phyloP scores from a whole-genome alignment of 2,888 invertebrate species.

The Caenorhabditis afra region DNA sequence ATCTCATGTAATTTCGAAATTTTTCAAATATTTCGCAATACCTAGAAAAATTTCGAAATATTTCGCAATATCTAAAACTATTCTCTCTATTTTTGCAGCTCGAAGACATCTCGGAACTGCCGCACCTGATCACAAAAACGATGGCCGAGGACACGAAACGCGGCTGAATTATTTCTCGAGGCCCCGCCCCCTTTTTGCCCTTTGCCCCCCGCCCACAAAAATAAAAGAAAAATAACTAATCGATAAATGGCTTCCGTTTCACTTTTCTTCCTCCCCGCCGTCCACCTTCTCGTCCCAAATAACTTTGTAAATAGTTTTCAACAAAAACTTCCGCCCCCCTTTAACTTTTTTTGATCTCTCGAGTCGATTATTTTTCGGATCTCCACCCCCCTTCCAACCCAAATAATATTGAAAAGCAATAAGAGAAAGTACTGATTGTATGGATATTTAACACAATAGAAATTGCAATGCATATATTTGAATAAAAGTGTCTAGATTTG shows the following conservation, averaged over 20 bases:
- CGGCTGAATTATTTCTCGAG: constrained; percentile 45
- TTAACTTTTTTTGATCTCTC: constrained; percentile 8
- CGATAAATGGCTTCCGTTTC: not conserved
- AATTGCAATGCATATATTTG: too few relatives aligned
- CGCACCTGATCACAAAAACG: constrained; percentile 66
- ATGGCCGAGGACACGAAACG: constrained; percentile 71
- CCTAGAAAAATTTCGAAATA: too few relatives aligned
- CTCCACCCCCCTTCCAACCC: not conserved
- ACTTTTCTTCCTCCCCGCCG: not conserved
- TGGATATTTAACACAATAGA: too few relatives aligned
- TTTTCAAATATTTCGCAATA: too few relatives aligned
- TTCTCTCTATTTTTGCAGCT: constrained; percentile 64
- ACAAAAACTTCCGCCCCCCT: constrained; percentile 3
- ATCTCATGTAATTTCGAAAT: too few relatives aligned
- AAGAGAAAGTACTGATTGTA: not conserved
- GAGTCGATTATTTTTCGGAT: constrained; percentile 15
- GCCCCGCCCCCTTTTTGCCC: not conserved
- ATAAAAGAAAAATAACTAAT: too few relatives aligned
- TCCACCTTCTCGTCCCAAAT: not conserved
- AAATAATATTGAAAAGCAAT: constrained; percentile 45
- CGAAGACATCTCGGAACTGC: constrained; percentile 76
- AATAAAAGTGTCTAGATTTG: too few relatives aligned
- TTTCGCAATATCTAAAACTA: too few relatives aligned
- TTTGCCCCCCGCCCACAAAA: too few relatives aligned
- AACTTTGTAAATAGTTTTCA: constrained; percentile 37